Evolutionary conservation across 2,888 invertebrate genomes (phyloP), one percentile per base, ranked within the genome.

Genomic region (Cataglyphis altisquamis): DNA sequence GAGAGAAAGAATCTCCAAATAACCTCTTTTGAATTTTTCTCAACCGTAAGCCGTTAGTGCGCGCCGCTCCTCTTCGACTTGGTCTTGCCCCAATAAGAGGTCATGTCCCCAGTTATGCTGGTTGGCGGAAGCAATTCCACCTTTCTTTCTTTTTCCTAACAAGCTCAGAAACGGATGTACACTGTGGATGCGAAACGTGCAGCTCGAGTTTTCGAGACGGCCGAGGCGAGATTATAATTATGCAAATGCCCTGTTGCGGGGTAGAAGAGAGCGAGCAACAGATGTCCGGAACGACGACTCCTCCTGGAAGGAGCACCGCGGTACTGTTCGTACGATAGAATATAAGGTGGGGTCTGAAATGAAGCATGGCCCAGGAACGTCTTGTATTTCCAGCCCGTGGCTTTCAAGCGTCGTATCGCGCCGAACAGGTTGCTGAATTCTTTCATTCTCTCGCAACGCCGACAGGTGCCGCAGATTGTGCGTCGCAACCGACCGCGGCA

Each of bases 211-310:
- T 91, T 91, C 86, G 89, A 89, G 90, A 87, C 90, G 86, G 85
- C 82, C 87, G 90, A 86, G 88, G 90, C 91, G 90, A 93, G 93
- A 94, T 94, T 93, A 94, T 94, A 94, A 94, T 94, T 94, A 94
- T 94, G 94, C 94, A 94, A 94, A 94, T 94, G 94, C 90, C 92
- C 91, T 92, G 93, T 94, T 93, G 93, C 92, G 93, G 88, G 81
- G 86, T 90, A 91, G 91, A 91, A 89, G 92, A 90, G 90, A 88
- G 88, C 86, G 89, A 93, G 94, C 94, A 94, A 94, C 94, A 94
- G 94, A 94, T 94, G 94, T 93, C 94, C 91, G 91, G 91, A 93
- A 94, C 94, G 94, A 93, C 92, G 94, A 93, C 92, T 87, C 87
- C 86, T 87, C 62, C 84, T 63, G 78, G 89, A 83, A 84, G 73